phyloP scores from a whole-genome alignment of 2,113 vertebrate species.

The Aythya baeri region DNA sequence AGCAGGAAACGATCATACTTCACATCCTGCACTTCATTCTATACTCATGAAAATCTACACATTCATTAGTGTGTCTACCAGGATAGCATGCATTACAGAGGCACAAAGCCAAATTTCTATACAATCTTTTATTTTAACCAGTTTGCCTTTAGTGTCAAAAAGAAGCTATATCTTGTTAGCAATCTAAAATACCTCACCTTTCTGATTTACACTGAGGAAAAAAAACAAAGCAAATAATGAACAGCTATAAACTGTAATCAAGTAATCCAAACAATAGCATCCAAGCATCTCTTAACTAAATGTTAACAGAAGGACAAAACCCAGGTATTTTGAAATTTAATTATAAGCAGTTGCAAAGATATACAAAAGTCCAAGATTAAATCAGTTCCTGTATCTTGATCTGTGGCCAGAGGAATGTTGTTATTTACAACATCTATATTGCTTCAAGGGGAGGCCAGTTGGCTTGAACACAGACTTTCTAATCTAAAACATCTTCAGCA shows the following conservation, averaged over 20 bases:
- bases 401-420: background rate
- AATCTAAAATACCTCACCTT: background rate
- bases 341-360: background rate
- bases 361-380: background rate
- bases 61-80: background rate
- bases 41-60: background rate
- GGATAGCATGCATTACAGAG: background rate
- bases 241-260: background rate
- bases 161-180: background rate
- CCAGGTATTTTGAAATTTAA: background rate
- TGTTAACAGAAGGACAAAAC: background rate
- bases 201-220: background rate
- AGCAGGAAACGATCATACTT: background rate
- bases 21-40: background rate
- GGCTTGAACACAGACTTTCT: background rate
- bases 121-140: background rate
- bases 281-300: background rate
- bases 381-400: background rate
- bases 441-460: background rate
- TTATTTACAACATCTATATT: background rate
- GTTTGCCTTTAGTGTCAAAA: background rate
- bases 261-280: background rate
- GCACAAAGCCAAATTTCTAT: background rate
- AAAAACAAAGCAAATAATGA: background rate
- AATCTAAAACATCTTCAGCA: slow-evolving; percentile 20